These are phyloP conservation scores for Alitta virens DNA, from an alignment of 2,888 invertebrate genomes.

Conservation along the genomic window DNA sequence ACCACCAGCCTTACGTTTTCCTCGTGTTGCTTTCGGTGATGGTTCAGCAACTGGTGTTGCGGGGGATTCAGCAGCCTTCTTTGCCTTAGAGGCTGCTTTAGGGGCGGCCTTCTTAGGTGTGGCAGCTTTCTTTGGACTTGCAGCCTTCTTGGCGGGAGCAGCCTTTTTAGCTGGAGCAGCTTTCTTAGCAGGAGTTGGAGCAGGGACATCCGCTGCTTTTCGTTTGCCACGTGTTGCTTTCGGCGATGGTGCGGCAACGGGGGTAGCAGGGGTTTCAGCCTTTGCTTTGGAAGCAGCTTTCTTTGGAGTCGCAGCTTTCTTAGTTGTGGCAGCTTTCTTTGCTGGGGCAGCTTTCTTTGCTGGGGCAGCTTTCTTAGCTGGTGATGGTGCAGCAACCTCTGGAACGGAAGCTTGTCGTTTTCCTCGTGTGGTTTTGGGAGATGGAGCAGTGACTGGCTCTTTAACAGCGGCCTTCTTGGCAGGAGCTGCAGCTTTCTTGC, in stretches of 20 bases:
- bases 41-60: not conserved
- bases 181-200: not conserved
- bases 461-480: not conserved
- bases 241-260: not conserved
- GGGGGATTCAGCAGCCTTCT: not conserved
- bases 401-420: not conserved
- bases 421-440: constrained; percentile 1
- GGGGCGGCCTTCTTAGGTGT: not conserved
- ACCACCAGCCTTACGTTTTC: not conserved
- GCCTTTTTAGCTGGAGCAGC: not conserved
- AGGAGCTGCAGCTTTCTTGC: not conserved
- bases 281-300: not conserved
- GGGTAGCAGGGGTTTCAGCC: not conserved
- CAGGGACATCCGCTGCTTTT: not conserved
- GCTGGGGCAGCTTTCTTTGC: not conserved
- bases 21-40: constrained; percentile 3
- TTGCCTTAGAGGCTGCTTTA: not conserved
- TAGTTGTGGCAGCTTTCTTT: not conserved
- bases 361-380: not conserved
- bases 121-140: not conserved
- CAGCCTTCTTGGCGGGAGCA: not conserved
- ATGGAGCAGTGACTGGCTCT: not conserved
- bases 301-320: not conserved
- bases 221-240: not conserved
- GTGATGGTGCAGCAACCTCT: not conserved